Conservation (phyloP, 2,113 vertebrate species). For the Motacilla tschutschensis region DNA sequence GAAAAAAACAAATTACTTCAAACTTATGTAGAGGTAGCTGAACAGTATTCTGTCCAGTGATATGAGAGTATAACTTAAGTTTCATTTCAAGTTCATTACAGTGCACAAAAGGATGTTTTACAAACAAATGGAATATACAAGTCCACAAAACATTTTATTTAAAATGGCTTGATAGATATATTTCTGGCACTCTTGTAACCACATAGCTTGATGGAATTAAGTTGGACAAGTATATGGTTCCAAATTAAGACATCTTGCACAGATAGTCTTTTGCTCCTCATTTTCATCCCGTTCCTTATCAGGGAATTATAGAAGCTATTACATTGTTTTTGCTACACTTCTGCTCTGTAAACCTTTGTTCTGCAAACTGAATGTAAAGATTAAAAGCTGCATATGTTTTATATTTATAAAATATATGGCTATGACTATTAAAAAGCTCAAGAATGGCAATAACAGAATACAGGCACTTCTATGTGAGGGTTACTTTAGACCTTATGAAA, state of each 20-base stretch:
- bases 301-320: constrained; percentile 46
- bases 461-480: constrained; percentile 74
- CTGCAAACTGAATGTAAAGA: constrained; percentile 55
- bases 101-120: constrained; percentile 65
- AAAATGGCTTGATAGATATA: constrained; percentile 58
- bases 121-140: constrained; percentile 60
- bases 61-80: constrained; percentile 53
- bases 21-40: constrained; percentile 74
- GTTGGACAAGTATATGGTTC: constrained; percentile 35
- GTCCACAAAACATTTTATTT: constrained; percentile 48
- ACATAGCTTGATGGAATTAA: constrained; percentile 43
- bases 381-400: constrained; percentile 43
- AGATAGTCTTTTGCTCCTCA: constrained; percentile 34
- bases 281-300: constrained; percentile 30
- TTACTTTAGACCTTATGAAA: constrained; percentile 62
- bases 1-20: constrained; percentile 59
- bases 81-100: constrained; percentile 69
- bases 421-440: constrained; percentile 64
- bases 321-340: constrained; percentile 66
- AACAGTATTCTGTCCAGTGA: constrained; percentile 58
- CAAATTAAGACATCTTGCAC: constrained; percentile 53
- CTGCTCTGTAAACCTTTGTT: constrained; percentile 73
- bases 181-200: constrained; percentile 56
- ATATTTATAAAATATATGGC: constrained; percentile 59
- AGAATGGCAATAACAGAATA: constrained; percentile 67